Conservation (phyloP, 2,888 invertebrate species). For the Ligdia adustata region DNA sequence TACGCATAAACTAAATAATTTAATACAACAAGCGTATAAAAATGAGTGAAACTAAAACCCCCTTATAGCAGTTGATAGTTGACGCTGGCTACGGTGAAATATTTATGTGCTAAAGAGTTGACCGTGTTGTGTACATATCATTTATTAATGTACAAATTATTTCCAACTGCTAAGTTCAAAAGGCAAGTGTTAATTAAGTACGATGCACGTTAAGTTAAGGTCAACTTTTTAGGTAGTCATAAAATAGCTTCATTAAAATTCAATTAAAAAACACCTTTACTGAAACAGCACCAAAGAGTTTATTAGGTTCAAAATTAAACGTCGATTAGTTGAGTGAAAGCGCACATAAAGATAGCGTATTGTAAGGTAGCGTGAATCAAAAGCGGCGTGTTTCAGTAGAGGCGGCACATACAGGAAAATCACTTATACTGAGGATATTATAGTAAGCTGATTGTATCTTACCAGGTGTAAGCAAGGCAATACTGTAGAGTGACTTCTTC, state of each 20-base stretch:
- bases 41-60: slow-evolving; percentile 70
- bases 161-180: slow-evolving; percentile 1
- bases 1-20: slow-evolving; percentile 57
- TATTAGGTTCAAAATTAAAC: slow-evolving; percentile 35
- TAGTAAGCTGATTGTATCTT: slow-evolving; percentile 83
- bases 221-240: slow-evolving; percentile 68
- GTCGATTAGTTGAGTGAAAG: slow-evolving; percentile 38
- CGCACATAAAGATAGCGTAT: slow-evolving; percentile 39
- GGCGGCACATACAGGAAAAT: slow-evolving; percentile 70
- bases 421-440: slow-evolving; percentile 82
- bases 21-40: slow-evolving; percentile 60
- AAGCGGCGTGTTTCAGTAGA: slow-evolving; percentile 74
- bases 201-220: slow-evolving; percentile 24
- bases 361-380: slow-evolving; percentile 46
- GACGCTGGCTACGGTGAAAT: slow-evolving; percentile 70
- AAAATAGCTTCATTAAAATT: slow-evolving; percentile 74
- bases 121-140: slow-evolving; percentile 33
- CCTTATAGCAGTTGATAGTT: slow-evolving; percentile 78
- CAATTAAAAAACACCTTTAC: slow-evolving; percentile 67
- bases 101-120: slow-evolving; percentile 64
- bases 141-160: background rate
- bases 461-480: slow-evolving; percentile 84
- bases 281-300: slow-evolving; percentile 67
- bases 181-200: slow-evolving; percentile 5
- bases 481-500: slow-evolving; percentile 84